Evolutionary conservation across 2,888 invertebrate genomes (phyloP).

Genomic region (Nemoura dubitans): DNA sequence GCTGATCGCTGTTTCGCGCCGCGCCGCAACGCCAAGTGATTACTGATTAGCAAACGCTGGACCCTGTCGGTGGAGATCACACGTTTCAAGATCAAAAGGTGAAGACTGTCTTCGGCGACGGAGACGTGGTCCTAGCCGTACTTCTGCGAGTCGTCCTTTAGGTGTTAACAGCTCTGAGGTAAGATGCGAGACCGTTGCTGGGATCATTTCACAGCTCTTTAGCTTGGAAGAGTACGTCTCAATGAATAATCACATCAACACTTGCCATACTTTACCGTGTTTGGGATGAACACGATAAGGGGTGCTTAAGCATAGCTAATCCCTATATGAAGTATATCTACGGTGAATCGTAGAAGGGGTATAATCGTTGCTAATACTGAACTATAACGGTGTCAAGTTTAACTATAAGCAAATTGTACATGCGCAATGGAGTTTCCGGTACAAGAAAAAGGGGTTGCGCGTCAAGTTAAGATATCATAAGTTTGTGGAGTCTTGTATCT

Average conservation of each 20-base stretch:
- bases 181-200: background rate
- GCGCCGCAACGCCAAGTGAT: background rate
- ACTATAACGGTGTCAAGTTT: conserved; percentile 7
- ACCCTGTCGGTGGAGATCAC: background rate
- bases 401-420: conserved; percentile 3
- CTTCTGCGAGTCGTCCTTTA: background rate
- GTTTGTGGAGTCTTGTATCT: background rate
- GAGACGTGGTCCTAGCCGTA: background rate
- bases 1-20: background rate
- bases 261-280: background rate
- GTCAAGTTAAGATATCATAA: background rate
- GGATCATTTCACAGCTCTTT: background rate
- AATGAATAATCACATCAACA: conserved; percentile 5
- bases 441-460: background rate
- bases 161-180: background rate
- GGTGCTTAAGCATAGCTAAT: background rate
- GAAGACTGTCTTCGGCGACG: background rate
- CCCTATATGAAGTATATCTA: background rate
- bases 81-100: background rate
- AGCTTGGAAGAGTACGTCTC: background rate
- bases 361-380: background rate
- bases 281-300: conserved; percentile 7
- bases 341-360: too few species aligned
- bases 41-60: background rate
- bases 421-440: background rate